Conservation (phyloP, 1,140 invertebrate genomes). For the Pogonus chalceus region DNA sequence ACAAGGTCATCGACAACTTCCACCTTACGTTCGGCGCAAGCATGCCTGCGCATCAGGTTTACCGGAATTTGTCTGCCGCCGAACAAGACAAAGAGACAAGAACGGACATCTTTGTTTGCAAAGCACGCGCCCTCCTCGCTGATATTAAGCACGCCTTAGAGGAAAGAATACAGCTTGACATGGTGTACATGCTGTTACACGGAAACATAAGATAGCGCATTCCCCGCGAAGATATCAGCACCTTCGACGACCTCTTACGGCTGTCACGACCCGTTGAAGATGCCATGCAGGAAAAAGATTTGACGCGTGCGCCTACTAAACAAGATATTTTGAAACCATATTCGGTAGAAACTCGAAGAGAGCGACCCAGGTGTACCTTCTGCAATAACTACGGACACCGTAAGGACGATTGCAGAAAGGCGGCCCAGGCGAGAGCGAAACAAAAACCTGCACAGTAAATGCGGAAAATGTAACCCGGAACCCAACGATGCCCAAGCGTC, state of each 20-base stretch:
- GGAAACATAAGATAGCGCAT: conserved; percentile 15
- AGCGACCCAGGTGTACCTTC: not conserved
- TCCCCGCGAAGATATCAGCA: conserved; percentile 8
- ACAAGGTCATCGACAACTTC: conserved; percentile 12
- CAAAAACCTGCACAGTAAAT: not conserved
- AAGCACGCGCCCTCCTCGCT: conserved; percentile 14
- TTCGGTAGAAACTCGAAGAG: not conserved
- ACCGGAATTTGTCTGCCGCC: conserved; percentile 14
- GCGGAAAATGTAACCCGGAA: no score
- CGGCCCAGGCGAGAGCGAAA: not conserved
- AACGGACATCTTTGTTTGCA: conserved; percentile 14
- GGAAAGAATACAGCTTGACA: conserved; percentile 14
- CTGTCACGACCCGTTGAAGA: conserved; percentile 6
- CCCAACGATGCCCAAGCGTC: not conserved
- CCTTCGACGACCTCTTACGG: conserved; percentile 9
- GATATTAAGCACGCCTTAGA: conserved; percentile 15
- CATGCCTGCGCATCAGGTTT: conserved; percentile 17
- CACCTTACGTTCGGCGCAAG: conserved; percentile 12
- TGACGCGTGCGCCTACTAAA: not conserved
- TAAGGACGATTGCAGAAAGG: conserved; percentile 9
- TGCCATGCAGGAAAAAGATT: not conserved
- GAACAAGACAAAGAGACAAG: conserved; percentile 13
- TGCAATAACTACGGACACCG: conserved; percentile 5
- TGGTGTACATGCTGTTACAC: conserved; percentile 17
- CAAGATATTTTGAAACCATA: no score